Evolutionary conservation across 2,888 invertebrate species (phyloP).

Genomic region (Ectropis crepuscularia): DNA sequence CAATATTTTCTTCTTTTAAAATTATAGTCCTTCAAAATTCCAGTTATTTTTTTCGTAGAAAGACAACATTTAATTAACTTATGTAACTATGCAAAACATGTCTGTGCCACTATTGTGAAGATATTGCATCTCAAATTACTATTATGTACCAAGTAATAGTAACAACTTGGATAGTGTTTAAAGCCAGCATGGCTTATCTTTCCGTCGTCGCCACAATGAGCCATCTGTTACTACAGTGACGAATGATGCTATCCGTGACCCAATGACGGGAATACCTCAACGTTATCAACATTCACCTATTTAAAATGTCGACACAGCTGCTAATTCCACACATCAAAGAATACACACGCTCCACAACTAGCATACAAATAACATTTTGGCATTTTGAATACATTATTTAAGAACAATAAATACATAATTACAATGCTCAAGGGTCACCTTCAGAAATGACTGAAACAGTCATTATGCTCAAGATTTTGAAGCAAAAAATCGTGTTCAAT

Average conservation of each 20-base stretch:
- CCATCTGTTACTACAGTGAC: constrained; percentile 70
- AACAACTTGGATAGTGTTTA: constrained; percentile 35
- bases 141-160: neutral
- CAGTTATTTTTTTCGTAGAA: too few relatives aligned
- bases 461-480: constrained; percentile 27
- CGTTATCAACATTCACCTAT: constrained; percentile 31
- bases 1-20: too few relatives aligned
- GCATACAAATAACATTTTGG: constrained; percentile 28
- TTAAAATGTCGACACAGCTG: constrained; percentile 30
- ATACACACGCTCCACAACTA: constrained; percentile 5
- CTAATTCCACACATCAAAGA: constrained; percentile 16
- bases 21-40: too few relatives aligned
- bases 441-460: constrained; percentile 31
- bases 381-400: constrained; percentile 27
- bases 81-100: too few relatives aligned
- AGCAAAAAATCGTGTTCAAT: constrained; percentile 30
- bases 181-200: constrained; percentile 66
- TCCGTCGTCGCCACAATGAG: constrained; percentile 63
- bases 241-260: constrained; percentile 72
- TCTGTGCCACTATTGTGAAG: too few relatives aligned
- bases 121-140: neutral
- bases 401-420: constrained; percentile 27
- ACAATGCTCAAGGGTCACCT: constrained; percentile 29
- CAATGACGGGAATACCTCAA: constrained; percentile 49
- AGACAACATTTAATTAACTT: too few relatives aligned